Evolutionary conservation across 2,888 invertebrate species (phyloP).

Genomic region (Pelosia muscerda): DNA sequence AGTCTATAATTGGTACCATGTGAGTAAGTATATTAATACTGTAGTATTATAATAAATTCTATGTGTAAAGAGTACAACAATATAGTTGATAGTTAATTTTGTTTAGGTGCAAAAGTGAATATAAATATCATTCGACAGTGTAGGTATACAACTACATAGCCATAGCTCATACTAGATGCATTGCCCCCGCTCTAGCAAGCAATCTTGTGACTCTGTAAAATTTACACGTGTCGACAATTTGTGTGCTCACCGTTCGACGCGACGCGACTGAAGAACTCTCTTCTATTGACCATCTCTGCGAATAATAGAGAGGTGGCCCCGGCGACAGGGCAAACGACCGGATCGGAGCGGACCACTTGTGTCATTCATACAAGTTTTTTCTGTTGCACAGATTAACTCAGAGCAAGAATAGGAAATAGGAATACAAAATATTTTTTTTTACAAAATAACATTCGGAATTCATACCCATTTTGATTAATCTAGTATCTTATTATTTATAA

Average conservation of each 20-base stretch:
- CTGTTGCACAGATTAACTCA: neutral
- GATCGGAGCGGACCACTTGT: conserved; percentile 1
- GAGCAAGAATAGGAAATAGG: neutral
- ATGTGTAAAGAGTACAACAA: no score
- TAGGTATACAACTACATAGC: neutral
- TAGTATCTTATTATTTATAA: no score
- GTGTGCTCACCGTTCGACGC: conserved; percentile 2
- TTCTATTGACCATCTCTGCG: neutral
- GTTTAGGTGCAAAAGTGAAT: no score
- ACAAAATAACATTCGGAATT: no score
- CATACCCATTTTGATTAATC: no score
- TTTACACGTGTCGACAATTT: conserved; percentile 10
- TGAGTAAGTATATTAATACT: no score
- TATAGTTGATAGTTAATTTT: no score
- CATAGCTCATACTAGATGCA: neutral
- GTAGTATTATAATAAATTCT: no score
- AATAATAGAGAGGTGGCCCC: neutral
- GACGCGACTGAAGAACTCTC: neutral
- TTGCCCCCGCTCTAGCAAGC: neutral
- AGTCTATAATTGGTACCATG: no score
- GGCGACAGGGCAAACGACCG: neutral
- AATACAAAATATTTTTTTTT: neutral
- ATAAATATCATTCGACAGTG: no score
- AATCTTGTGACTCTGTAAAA: conserved; percentile 8
- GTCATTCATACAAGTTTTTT: conserved; percentile 3